These are phyloP conservation scores for Lysiphlebus fabarum DNA, from an alignment of 1,140 invertebrate genomes.

Conservation along the genomic window DNA sequence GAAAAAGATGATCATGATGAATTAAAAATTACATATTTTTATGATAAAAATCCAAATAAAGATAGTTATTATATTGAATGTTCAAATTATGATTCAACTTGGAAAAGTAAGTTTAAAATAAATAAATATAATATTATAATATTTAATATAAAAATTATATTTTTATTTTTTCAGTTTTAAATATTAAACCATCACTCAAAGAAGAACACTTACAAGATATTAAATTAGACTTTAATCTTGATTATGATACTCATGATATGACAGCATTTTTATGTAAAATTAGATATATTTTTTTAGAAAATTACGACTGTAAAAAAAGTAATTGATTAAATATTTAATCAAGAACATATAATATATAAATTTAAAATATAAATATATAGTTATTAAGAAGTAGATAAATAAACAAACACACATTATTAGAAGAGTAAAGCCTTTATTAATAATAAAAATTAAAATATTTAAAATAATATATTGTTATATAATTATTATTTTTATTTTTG, in stretches of 20 bases:
- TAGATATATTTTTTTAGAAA: slow-evolving; percentile 35
- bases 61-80: slow-evolving; percentile 40
- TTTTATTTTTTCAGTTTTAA: slow-evolving; percentile 36
- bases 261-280: slow-evolving; percentile 37
- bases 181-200: slow-evolving; percentile 36
- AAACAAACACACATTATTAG: slow-evolving; percentile 16
- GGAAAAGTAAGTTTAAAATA: slow-evolving; percentile 36
- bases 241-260: slow-evolving; percentile 29
- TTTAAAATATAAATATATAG: no score
- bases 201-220: slow-evolving; percentile 32
- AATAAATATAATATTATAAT: not conserved
- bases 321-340: no score
- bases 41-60: slow-evolving; percentile 27
- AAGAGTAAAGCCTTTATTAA: slow-evolving; percentile 39
- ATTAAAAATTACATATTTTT: slow-evolving; percentile 41
- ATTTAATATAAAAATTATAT: no score
- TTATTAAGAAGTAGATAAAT: no score
- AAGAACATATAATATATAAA: no score
- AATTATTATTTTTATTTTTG: not conserved
- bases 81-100: slow-evolving; percentile 25
- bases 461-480: slow-evolving; percentile 19
- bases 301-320: slow-evolving; percentile 27
- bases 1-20: slow-evolving; percentile 23
- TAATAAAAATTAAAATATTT: slow-evolving; percentile 35
- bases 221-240: slow-evolving; percentile 28